Conservation (phyloP, 2,113 vertebrate genomes). For the Pseudorasbora parva region DNA sequence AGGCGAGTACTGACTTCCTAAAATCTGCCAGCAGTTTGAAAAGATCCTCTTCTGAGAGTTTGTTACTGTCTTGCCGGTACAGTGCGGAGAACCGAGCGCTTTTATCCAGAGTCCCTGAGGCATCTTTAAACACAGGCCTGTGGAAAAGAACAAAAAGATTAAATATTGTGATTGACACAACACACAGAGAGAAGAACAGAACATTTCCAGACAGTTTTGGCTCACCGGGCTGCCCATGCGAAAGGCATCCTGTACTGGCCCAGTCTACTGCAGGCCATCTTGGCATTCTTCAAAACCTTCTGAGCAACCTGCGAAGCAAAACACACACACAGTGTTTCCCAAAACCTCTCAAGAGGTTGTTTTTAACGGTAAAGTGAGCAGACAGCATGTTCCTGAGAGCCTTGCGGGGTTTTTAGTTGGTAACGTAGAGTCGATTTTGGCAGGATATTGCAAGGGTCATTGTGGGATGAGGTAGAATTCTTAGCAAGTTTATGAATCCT, state of each 20-base stretch:
- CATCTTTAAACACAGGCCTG: constrained; percentile 93
- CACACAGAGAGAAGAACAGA: not conserved
- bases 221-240: constrained; percentile 94
- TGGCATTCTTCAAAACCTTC: constrained; percentile 97
- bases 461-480: constrained; percentile 1
- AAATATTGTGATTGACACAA: constrained; percentile 3
- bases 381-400: not conserved
- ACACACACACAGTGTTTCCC: constrained; percentile 35
- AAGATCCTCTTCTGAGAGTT: constrained; percentile 95
- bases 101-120: constrained; percentile 92
- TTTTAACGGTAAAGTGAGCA: constrained; percentile 3
- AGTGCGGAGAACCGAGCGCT: constrained; percentile 89
- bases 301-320: constrained; percentile 82
- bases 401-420: not conserved
- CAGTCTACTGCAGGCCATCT: constrained; percentile 89
- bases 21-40: constrained; percentile 94
- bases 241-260: constrained; percentile 97
- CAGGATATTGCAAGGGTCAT: constrained; percentile 4
- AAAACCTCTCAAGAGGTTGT: constrained; percentile 4
- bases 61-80: constrained; percentile 96
- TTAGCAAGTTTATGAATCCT: not conserved
- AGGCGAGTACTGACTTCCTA: constrained; percentile 84
- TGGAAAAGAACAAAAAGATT: not conserved
- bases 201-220: not conserved
- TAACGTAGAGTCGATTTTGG: not conserved